Conservation (phyloP, 2,113 vertebrate species). For the Eidolon helvum region DNA sequence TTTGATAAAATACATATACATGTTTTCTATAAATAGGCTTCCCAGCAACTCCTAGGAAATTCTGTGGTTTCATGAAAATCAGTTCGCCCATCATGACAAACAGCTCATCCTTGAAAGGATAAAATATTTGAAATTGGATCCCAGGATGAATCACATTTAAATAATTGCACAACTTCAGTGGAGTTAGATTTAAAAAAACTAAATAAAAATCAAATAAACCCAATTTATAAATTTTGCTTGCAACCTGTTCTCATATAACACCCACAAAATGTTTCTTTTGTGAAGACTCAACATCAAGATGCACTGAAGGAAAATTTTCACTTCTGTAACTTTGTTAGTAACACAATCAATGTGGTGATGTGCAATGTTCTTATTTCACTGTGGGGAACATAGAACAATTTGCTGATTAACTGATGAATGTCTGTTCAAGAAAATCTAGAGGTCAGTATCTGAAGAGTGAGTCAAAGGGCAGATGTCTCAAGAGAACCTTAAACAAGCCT, state of each 20-base stretch:
- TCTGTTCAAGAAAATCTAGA: not conserved
- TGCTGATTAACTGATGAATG: not conserved
- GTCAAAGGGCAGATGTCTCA: not conserved
- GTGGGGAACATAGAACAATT: not conserved
- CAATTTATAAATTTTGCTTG: conserved; percentile 36
- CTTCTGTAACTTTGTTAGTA: not conserved
- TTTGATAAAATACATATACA: not conserved
- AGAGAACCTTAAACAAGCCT: not conserved
- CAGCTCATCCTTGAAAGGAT: not conserved
- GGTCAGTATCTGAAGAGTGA: not conserved
- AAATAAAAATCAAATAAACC: conserved; percentile 40
- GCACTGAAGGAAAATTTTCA: conserved; percentile 7
- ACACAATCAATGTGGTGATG: not conserved
- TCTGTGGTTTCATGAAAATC: not conserved
- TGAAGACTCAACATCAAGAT: conserved; percentile 5
- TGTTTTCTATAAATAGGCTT: not conserved
- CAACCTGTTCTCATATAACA: conserved; percentile 40
- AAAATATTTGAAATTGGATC: conserved; percentile 40
- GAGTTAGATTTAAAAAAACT: not conserved
- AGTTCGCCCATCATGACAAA: not conserved
- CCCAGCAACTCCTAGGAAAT: not conserved
- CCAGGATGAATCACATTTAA: conserved; percentile 50
- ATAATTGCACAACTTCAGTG: conserved; percentile 28
- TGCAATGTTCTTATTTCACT: not conserved
- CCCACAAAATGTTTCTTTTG: not conserved